Evolutionary conservation across 2,888 invertebrate genomes (phyloP), one percentile per base, ranked within the genome.

Genomic region (Boloria euphrosyne): DNA sequence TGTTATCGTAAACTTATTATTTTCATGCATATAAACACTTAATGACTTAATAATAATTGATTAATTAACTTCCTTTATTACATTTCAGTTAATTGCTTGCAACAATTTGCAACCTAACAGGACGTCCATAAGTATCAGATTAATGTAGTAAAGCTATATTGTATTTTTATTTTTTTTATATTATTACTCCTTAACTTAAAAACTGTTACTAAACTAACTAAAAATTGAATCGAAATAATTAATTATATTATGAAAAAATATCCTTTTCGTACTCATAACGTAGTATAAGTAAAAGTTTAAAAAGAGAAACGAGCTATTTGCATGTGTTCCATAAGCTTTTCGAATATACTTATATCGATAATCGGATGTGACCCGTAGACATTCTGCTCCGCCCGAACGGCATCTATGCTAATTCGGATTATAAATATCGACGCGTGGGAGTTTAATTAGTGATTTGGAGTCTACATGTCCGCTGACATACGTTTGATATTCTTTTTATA

Each of bases 391-490:
- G 67, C 66, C 65, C 53, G 58, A 68, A 63, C 65, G 66, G 63
- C 58, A 55, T 53, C 47, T 71, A 68, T 69, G 71, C 66, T 72
- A 70, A 72, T 72, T 52, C 22, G 18, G 58, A 69, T 71, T 72
- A 71, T 62, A 69, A 69, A 66, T 71, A 65, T 69, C 69, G 67
- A 50, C 68, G 72, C 71, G 72, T 72, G 69, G 71, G 72, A 60
- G 27, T 66, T 69, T 71, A 67, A 67, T 68, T 68, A 58, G 68
- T 65, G 55, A 60, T 54, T 63, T 62, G 46, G 66, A 60, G 51
- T 66, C 62, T 50, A 59, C 50, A 60, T 54, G 47, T 53, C 52
- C 52, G 57, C 46, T 14, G 49, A 16, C 17, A 22, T 43, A 31
- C 38, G 38, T 60, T 49, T 49, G 49, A 50, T 60, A 38, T 18